Evolutionary conservation across 2,113 vertebrate species (phyloP).

Genomic region (Okapia johnstoni): DNA sequence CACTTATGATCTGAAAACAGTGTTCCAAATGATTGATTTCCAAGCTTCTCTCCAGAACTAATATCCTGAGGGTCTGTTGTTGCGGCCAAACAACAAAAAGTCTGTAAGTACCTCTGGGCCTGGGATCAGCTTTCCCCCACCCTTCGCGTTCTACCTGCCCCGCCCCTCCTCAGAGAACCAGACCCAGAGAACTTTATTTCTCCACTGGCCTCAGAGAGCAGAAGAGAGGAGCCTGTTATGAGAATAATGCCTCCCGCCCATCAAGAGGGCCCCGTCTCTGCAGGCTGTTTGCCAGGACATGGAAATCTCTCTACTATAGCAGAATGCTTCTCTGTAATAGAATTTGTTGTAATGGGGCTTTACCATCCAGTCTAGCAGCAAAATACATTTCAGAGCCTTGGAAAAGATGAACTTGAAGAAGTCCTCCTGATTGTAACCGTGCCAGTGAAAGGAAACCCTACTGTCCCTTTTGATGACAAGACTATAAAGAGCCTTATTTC

Average conservation of each 20-base stretch:
- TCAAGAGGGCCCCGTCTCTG: neutral
- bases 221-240: rapidly evolving
- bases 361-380: neutral
- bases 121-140: neutral
- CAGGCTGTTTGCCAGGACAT: neutral
- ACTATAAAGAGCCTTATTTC: neutral
- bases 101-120: neutral
- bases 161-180: neutral
- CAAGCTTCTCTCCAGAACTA: neutral
- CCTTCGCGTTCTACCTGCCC: rapidly evolving
- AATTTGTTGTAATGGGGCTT: neutral
- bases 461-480: neutral
- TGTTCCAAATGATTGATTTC: neutral
- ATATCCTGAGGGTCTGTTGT: neutral
- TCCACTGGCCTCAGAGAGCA: neutral
- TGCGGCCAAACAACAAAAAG: neutral
- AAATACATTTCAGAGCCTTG: neutral
- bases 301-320: neutral
- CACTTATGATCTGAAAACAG: neutral
- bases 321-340: neutral
- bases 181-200: neutral
- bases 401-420: neutral
- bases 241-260: neutral
- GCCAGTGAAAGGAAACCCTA: neutral
- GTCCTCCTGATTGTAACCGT: neutral